Evolutionary conservation across 2,113 vertebrate species (phyloP), one percentile per base, ranked within the genome.

Genomic region (Ranitomeya imitator): DNA sequence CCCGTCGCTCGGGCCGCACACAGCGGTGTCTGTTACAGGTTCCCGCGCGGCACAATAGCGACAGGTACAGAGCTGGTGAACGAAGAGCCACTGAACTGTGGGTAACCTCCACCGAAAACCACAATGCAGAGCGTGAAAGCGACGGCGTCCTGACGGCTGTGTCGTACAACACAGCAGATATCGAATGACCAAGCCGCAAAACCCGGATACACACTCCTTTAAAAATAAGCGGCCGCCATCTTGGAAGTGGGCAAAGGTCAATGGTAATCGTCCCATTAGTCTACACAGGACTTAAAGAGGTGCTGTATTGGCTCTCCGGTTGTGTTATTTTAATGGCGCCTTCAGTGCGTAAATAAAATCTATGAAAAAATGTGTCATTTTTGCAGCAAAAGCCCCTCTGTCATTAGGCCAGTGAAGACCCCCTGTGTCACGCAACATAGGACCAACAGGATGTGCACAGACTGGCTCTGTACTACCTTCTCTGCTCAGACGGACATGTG

Each of bases 51-150:
- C 60, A 63, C 80, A 83, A 65, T 65, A 83, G 59, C 26, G 31
- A 37, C 60, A 13, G 79, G 10, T 37, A 63, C 57, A 15, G 59
- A 19, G 45, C 6, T 23, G 59, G 6, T 52, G 51, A 55, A 69
- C 51, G 57, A 83, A 83, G 59, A 84, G 71, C n/a, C 61, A 55
- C 74, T 78, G 85, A 86, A 86, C 85, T 86, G 85, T 86, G 59
- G 13, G 59, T 61, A 86, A 86, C 85, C 85, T 61, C 80, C 59
- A 15, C 13, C 54, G 12, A 31, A 85, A 55, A 85, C n/a, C 83
- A 73, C 21, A 10, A 13, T 13, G 31, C 15, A 54, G 37, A 78
- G 78, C 37, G 23, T 69, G 67, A 86, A 86, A 51, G 54, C 15
- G 16, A 9, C 26, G 0, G 83, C 23, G 79, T 9, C 26, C 18